Evolutionary conservation across 2,113 vertebrate species (phyloP).

Genomic region (Campylomormyrus tamandua): DNA sequence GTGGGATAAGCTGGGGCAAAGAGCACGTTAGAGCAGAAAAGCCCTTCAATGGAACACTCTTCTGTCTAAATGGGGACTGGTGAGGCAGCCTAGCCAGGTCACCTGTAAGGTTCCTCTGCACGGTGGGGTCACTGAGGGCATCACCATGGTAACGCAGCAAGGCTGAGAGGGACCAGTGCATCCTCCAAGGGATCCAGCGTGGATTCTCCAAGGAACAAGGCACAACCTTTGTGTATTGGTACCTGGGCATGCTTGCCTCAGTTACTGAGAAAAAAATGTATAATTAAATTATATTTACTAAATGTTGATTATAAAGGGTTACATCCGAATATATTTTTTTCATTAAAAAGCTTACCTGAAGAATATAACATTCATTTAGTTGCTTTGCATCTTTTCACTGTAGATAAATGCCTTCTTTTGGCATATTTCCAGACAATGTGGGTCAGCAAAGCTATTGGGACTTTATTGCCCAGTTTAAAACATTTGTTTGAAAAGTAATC

Average conservation of each 20-base stretch:
- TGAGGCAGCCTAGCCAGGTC: background rate
- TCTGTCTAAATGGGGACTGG: background rate
- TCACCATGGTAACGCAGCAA: background rate
- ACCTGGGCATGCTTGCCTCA: too few species aligned
- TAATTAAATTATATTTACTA: background rate
- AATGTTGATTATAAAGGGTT: background rate
- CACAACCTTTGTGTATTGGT: background rate
- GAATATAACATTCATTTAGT: background rate
- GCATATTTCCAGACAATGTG: too few species aligned
- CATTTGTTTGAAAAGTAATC: background rate
- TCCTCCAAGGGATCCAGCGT: background rate
- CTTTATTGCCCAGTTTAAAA: background rate
- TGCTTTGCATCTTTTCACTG: background rate
- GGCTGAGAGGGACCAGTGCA: background rate
- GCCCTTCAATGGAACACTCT: background rate
- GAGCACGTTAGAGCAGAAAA: background rate
- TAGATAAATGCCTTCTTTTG: background rate
- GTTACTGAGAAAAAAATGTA: background rate
- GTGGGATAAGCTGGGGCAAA: background rate
- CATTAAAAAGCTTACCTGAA: background rate
- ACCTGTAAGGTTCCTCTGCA: background rate
- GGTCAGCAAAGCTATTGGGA: too few species aligned
- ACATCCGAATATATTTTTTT: background rate
- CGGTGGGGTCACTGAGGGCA: background rate
- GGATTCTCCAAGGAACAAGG: background rate